Conservation (phyloP, 1,140 invertebrate genomes). For the Eupristina koningsbergeri region DNA sequence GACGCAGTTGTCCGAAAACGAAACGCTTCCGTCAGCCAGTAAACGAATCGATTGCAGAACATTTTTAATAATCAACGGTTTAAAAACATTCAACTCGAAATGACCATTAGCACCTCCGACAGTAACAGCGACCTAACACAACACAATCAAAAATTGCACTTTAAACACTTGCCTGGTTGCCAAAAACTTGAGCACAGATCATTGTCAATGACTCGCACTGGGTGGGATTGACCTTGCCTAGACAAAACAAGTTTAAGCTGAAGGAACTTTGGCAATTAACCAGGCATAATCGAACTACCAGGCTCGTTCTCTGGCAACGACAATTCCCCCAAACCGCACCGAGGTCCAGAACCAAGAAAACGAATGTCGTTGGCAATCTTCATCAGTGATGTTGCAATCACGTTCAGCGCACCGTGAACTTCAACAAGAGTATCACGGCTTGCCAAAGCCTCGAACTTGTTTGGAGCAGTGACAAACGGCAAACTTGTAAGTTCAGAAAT, state of each 20-base stretch:
- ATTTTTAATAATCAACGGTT: conserved; percentile 98
- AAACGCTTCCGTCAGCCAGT: conserved; percentile 81
- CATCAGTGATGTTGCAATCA: conserved; percentile 94
- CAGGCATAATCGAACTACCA: conserved; percentile 99
- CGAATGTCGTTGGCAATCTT: conserved; percentile 99
- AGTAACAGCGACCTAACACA: conserved; percentile 91
- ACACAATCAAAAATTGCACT: no score
- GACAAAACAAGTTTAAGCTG: no score
- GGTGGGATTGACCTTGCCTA: conserved; percentile 99
- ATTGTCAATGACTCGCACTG: conserved; percentile 99
- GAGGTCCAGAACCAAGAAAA: conserved; percentile 95
- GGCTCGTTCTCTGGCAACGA: conserved; percentile 98
- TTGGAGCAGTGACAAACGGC: conserved; percentile 94
- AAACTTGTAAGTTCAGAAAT: conserved; percentile 84
- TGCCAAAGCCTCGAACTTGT: conserved; percentile 98
- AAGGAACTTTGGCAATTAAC: no score
- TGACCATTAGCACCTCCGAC: conserved; percentile 96
- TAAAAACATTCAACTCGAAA: conserved; percentile 99
- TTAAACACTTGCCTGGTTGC: no score
- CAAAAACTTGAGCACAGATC: conserved; percentile 98
- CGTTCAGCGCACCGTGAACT: conserved; percentile 95
- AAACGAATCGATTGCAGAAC: conserved; percentile 92
- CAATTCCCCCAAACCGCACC: conserved; percentile 97
- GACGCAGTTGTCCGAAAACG: conserved; percentile 96
- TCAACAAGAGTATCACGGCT: conserved; percentile 96